Conservation (phyloP, 2,797 vertebrate genomes). For the Aplochiton taeniatus region DNA sequence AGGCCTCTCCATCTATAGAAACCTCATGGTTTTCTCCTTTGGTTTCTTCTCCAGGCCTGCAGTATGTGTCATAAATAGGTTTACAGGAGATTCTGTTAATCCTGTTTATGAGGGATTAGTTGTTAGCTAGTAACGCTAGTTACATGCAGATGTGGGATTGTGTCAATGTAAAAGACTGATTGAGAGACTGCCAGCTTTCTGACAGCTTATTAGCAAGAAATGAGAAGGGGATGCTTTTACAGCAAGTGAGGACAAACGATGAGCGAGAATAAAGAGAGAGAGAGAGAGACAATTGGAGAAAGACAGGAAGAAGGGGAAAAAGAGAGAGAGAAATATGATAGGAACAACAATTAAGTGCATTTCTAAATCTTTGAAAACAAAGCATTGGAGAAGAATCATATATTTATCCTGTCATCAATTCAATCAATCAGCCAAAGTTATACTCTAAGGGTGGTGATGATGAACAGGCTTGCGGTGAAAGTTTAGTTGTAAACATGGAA, state of each 20-base stretch:
- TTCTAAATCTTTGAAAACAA: too few species aligned
- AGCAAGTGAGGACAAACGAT: slow-evolving; percentile 3
- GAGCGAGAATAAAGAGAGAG: background rate
- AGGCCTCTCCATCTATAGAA: slow-evolving; percentile 48
- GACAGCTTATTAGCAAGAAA: slow-evolving; percentile 30
- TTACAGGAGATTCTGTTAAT: slow-evolving; percentile 44
- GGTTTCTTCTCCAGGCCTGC: slow-evolving; percentile 32
- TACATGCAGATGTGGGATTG: slow-evolving; percentile 28
- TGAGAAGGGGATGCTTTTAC: slow-evolving; percentile 40
- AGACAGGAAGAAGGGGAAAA: background rate
- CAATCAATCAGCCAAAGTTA: too few species aligned
- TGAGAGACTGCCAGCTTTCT: slow-evolving; percentile 33
- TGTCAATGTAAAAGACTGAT: slow-evolving; percentile 29
- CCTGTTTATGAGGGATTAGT: slow-evolving; percentile 48
- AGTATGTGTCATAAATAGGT: slow-evolving; percentile 44
- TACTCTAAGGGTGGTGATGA: too few species aligned
- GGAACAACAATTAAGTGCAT: too few species aligned
- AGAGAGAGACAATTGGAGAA: background rate
- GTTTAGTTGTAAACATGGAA: too few species aligned
- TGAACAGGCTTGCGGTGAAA: too few species aligned
- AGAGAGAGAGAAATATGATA: background rate
- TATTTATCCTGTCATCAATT: too few species aligned
- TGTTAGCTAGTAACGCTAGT: slow-evolving; percentile 41
- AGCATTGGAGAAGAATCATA: too few species aligned
- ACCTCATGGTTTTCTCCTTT: slow-evolving; percentile 44